These are phyloP conservation scores for Montifringilla adamsi DNA, from an alignment of 2,113 vertebrate species.

Conservation along the genomic window DNA sequence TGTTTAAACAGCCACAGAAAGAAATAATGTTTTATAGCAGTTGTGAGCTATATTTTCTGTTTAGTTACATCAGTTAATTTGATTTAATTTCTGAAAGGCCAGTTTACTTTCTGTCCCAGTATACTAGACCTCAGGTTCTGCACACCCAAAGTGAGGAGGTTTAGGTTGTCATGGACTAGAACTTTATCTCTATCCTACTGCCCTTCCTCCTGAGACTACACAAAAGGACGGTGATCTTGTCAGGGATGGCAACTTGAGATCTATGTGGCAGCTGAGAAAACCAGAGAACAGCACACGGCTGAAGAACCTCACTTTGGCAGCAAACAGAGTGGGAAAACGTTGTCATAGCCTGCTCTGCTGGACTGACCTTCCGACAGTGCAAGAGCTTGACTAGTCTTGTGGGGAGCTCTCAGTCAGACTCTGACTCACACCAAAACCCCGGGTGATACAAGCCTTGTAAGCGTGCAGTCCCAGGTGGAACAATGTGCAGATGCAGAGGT, in stretches of 20 bases:
- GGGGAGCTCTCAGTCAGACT: background rate
- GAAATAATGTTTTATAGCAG: background rate
- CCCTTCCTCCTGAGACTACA: background rate
- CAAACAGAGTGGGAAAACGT: background rate
- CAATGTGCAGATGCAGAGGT: background rate
- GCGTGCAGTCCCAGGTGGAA: background rate
- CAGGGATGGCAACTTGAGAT: background rate
- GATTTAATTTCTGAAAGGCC: background rate
- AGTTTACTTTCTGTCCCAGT: background rate
- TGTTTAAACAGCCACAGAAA: background rate
- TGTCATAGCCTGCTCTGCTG: background rate
- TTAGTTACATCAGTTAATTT: background rate
- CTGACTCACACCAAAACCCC: accelerated
- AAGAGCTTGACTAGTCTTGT: background rate
- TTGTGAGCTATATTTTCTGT: background rate
- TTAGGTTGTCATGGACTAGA: background rate
- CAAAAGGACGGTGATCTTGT: background rate
- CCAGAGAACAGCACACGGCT: background rate
- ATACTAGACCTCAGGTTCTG: background rate
- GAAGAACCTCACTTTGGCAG: background rate
- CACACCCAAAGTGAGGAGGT: background rate
- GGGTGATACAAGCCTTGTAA: background rate
- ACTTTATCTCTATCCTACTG: background rate
- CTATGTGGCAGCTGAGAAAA: background rate
- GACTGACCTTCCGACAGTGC: background rate